phyloP scores from a whole-genome alignment of 2,113 vertebrate species.

The Blennius ocellaris region DNA sequence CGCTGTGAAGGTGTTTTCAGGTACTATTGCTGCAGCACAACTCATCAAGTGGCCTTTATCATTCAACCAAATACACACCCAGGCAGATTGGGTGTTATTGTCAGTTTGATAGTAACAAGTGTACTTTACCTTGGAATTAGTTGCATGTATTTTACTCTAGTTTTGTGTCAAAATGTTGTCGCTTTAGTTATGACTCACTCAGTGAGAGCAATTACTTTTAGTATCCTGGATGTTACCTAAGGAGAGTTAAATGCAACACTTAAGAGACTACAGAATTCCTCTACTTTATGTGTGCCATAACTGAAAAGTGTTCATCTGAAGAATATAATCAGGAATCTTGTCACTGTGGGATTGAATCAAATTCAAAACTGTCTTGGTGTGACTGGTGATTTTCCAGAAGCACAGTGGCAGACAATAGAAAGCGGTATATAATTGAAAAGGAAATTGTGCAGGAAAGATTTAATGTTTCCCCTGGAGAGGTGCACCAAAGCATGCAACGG shows the following conservation, averaged over 20 bases:
- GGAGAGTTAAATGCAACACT: constrained; percentile 24
- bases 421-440: neutral
- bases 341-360: constrained; percentile 29
- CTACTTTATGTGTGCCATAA: constrained; percentile 20
- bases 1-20: no score
- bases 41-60: neutral
- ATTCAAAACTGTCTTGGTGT: constrained; percentile 1
- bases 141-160: no score
- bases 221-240: constrained; percentile 18
- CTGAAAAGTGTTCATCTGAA: constrained; percentile 22
- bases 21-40: neutral
- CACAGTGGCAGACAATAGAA: neutral
- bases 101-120: no score
- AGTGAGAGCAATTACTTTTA: neutral
- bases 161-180: no score
- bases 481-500: constrained; percentile 1
- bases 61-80: neutral
- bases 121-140: no score
- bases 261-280: constrained; percentile 15
- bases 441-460: constrained; percentile 2
- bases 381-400: constrained; percentile 2
- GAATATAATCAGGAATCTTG: neutral
- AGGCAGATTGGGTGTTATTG: neutral
- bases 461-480: neutral
- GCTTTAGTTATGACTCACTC: neutral